Percentiles rank a stretch among this genome's conserved stretches.
Conservation (phyloP, 2,888 invertebrate genomes). For the Anthophora plumipes region DNA sequence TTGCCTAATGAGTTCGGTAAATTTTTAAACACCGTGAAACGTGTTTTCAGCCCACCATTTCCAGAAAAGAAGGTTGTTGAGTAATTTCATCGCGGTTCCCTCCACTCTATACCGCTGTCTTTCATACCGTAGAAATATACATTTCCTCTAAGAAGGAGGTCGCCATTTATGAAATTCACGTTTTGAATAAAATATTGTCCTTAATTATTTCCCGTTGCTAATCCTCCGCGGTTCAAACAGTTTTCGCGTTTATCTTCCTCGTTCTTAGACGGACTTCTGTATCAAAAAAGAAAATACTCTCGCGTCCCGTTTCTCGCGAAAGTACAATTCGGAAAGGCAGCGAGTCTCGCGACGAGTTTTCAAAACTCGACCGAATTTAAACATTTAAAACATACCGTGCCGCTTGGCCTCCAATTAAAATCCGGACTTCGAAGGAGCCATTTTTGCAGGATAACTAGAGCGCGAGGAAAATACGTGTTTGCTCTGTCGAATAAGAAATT, state of each 20-base stretch:
- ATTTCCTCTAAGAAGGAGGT: not conserved
- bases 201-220: conserved; percentile 15
- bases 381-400: not conserved
- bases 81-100: not conserved
- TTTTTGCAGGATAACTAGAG: conserved; percentile 2
- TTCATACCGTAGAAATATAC: not conserved
- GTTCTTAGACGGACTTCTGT: not conserved
- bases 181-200: conserved; percentile 17
- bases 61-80: not conserved
- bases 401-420: conserved; percentile 31
- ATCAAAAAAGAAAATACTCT: not conserved
- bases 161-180: not conserved
- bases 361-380: conserved; percentile 32
- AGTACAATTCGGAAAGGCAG: conserved; percentile 3
- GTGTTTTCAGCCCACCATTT: not conserved
- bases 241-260: not conserved
- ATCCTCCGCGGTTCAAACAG: conserved; percentile 4
- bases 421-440: conserved; percentile 16
- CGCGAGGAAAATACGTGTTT: conserved; percentile 5
- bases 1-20: too few species aligned
- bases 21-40: too few species aligned
- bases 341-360: not conserved
- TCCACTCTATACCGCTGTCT: not conserved
- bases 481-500: not conserved
- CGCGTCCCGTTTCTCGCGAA: not conserved